Conservation (phyloP, 1,140 invertebrate genomes). For the Helicoverpa armigera region DNA sequence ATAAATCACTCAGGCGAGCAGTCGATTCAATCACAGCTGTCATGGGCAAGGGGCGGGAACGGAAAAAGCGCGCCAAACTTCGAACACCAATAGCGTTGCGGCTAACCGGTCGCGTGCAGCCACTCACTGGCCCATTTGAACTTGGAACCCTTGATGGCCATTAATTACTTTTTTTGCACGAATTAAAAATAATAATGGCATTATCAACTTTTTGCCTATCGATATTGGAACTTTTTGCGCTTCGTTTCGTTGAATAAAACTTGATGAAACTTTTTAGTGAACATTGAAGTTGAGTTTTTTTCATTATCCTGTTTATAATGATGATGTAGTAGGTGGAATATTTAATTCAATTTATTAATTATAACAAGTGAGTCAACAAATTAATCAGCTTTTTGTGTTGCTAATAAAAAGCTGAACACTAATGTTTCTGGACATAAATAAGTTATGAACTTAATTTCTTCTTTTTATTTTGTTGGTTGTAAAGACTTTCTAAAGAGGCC, state of each 20-base stretch:
- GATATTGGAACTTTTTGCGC: conserved; percentile 26
- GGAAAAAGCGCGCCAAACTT: conserved; percentile 83
- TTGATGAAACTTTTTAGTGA: conserved; percentile 40
- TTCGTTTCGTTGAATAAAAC: conserved; percentile 27
- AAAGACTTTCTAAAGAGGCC: neutral
- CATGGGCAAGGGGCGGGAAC: conserved; percentile 77
- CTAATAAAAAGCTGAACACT: neutral
- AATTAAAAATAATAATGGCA: conserved; percentile 52
- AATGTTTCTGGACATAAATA: neutral
- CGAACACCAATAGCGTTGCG: conserved; percentile 79
- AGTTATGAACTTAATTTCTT: neutral
- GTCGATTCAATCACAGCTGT: conserved; percentile 82
- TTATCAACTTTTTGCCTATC: conserved; percentile 45
- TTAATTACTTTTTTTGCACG: conserved; percentile 66
- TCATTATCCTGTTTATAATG: neutral
- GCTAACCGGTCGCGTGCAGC: conserved; percentile 62
- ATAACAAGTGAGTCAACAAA: neutral
- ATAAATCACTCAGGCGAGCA: conserved; percentile 81
- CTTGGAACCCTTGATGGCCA: conserved; percentile 76
- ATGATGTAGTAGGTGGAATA: neutral
- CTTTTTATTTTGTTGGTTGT: conserved; percentile 30
- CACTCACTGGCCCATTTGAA: conserved; percentile 79
- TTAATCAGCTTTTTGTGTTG: neutral
- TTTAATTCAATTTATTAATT: neutral
- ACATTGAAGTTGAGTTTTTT: neutral